Base-by-base conservation (phyloP, 1,140 invertebrate genomes). In the Neuroterus valhalla region DNA sequence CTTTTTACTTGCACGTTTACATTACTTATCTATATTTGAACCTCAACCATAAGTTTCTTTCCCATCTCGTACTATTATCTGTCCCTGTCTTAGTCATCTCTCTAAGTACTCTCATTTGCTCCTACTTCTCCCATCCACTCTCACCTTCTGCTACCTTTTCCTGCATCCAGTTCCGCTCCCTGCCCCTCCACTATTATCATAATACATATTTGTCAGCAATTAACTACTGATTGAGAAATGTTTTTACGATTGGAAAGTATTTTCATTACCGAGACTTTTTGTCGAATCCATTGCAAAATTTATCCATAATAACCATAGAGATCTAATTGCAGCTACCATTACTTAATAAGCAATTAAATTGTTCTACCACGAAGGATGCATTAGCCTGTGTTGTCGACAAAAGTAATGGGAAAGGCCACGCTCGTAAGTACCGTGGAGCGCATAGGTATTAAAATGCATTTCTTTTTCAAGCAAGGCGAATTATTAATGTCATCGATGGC, bases 291-390 rank as follows among this genome's bases (percentile, higher is more conserved):
- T 55, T 26, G 52, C 23, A 26, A 55, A 5, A 8, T 55, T 26
- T 55, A 23, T 21, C 8, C 3, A 31, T 31, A 55, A 55, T 55
- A 23, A 55, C 50, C 50, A 8, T 23, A 55, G 50, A 55, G 50
- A 55, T 55, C 50, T 55, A 55, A 55, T 55, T 55, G 50, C 50
- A 55, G 50, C 10, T 19, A 55, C 50, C 23, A 55, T 55, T 23
- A 55, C 19, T 55, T 55, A 55, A 55, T 55, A 23, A 55, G 50
- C 50, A 55, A 55, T 55, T 55, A 55, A 23, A 19, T 55, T 19
- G 21, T 10, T 3, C 52, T 55, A 21, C 52, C 23, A 55, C 52
- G 23, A 55, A 1, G 52, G 21, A 26, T 26, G 5, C 26, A 55
- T 55, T 3, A 21, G 19, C 23, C 26, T 21, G 23, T 23, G 52